Percentiles rank a stretch among this genome's conserved stretches.
Conservation (phyloP, 2,797 vertebrate genomes). For the Sebastes goodei region DNA sequence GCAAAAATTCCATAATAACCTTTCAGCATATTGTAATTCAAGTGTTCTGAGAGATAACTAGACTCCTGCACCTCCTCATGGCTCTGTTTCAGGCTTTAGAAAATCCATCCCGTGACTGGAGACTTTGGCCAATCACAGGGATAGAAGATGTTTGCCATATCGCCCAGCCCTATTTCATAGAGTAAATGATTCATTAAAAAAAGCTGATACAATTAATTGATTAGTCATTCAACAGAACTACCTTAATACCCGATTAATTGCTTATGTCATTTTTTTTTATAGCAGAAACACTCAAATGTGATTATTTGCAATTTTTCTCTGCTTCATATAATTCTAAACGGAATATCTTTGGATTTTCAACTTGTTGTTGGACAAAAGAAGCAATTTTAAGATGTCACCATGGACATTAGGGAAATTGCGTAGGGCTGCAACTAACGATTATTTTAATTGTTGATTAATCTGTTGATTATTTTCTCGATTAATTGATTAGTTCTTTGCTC, state of each 20-base stretch:
- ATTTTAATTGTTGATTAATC: no score
- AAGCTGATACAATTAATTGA: neutral
- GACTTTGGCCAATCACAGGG: no score
- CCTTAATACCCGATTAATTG: neutral
- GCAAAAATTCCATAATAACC: no score
- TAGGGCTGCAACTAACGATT: neutral
- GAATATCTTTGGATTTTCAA: neutral
- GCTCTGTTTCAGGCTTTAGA: no score
- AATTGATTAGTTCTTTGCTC: no score
- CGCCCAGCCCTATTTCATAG: neutral
- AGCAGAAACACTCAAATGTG: neutral
- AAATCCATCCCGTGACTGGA: rapidly evolving
- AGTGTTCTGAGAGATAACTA: no score
- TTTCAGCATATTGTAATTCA: no score
- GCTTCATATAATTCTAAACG: neutral
- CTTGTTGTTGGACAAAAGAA: neutral
- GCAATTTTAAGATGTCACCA: neutral
- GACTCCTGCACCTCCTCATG: no score
- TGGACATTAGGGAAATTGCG: neutral
- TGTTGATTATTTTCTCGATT: no score
- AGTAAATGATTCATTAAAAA: neutral
- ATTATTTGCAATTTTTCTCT: neutral
- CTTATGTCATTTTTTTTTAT: neutral
- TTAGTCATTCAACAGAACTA: neutral
- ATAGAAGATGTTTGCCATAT: no score